phyloP scores from a whole-genome alignment of 2,113 vertebrate species.

The Hemiprocne comata region DNA sequence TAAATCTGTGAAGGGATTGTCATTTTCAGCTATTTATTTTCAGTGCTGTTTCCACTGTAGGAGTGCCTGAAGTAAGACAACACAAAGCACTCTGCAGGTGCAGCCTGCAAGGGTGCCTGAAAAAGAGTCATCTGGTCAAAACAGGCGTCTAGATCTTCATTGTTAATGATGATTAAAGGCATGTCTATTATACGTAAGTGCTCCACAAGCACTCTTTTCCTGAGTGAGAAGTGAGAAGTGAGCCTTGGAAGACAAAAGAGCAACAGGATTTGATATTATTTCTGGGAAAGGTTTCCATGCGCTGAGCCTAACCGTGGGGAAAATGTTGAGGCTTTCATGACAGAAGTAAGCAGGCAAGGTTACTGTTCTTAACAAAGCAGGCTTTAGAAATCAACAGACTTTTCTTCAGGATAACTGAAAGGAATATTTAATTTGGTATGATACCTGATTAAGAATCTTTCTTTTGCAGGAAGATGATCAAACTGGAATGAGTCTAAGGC shows the following conservation, averaged over 20 bases:
- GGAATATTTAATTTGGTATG: background rate
- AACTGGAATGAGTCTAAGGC: background rate
- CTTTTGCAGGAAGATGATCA: background rate
- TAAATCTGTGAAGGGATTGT: background rate
- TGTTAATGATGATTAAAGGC: background rate
- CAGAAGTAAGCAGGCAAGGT: background rate
- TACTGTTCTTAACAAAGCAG: background rate
- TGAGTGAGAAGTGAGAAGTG: background rate
- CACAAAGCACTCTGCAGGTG: background rate
- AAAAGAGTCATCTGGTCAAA: background rate
- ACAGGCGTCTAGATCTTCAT: background rate
- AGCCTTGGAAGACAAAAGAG: background rate
- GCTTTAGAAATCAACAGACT: background rate
- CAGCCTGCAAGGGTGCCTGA: background rate
- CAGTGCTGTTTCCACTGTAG: background rate
- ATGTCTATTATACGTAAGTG: accelerated
- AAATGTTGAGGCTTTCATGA: background rate
- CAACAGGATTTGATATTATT: background rate
- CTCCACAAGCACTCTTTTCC: background rate
- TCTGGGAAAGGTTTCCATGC: background rate
- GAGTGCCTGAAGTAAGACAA: background rate
- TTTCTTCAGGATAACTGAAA: background rate
- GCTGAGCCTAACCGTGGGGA: background rate
- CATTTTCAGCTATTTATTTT: conserved; percentile 1
- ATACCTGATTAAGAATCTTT: background rate